phyloP scores from a whole-genome alignment of 2,113 vertebrate species.

The Hypocryptadius cinnamomeus region DNA sequence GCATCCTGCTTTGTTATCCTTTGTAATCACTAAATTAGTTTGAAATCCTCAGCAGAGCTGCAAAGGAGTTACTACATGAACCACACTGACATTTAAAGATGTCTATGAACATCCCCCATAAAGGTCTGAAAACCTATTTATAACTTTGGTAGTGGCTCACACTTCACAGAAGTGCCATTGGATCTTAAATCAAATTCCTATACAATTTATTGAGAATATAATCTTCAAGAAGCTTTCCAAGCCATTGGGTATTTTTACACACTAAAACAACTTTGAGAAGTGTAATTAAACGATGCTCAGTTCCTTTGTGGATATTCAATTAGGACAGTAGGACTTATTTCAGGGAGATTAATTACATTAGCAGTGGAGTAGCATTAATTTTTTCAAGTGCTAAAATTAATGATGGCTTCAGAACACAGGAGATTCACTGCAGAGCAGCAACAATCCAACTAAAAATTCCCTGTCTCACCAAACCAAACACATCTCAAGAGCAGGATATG shows the following conservation, averaged over 20 bases:
- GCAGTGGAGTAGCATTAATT: not conserved
- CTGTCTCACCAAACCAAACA: not conserved
- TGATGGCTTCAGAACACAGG: not conserved
- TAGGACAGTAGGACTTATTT: not conserved
- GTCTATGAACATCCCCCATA: not conserved
- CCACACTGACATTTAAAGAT: not conserved
- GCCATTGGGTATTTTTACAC: not conserved
- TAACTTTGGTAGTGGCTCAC: not conserved
- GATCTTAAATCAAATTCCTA: not conserved
- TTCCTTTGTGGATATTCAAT: not conserved
- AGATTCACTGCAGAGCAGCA: not conserved
- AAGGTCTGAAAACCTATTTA: not conserved
- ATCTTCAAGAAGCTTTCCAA: not conserved
- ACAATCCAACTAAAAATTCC: not conserved
- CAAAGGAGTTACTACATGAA: not conserved
- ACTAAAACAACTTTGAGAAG: not conserved
- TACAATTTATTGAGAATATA: not conserved
- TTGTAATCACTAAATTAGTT: not conserved
- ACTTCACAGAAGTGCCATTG: not conserved
- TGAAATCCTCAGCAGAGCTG: not conserved
- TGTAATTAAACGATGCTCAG: not conserved
- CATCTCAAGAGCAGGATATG: not conserved
- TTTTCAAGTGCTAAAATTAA: constrained; percentile 14
- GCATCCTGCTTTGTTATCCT: not conserved
- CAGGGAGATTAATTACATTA: not conserved